Conservation (phyloP, 2,888 invertebrate genomes). For the Leptinotarsa juncta region DNA sequence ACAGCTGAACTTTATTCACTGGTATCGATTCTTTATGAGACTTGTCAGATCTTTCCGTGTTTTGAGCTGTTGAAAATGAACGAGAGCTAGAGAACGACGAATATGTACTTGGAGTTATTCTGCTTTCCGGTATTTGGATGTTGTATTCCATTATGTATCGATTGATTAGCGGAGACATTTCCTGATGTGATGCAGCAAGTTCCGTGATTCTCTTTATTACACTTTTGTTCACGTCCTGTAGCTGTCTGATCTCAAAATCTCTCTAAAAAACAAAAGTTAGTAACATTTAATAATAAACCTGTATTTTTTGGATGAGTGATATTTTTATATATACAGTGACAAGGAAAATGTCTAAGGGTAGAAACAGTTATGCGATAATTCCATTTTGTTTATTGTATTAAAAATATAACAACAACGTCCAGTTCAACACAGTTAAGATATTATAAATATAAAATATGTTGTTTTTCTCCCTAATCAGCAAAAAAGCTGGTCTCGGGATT, state of each 20-base stretch:
- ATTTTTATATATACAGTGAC: too few relatives aligned
- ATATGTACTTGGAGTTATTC: conserved; percentile 38
- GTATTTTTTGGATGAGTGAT: not conserved
- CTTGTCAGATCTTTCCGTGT: conserved; percentile 29
- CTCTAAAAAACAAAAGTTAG: conserved; percentile 61
- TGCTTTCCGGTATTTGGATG: conserved; percentile 54
- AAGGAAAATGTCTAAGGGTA: too few relatives aligned
- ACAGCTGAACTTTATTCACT: conserved; percentile 38
- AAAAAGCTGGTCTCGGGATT: too few relatives aligned
- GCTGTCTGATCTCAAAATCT: conserved; percentile 70
- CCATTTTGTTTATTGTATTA: too few relatives aligned
- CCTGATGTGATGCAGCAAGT: conserved; percentile 60
- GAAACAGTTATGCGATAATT: too few relatives aligned
- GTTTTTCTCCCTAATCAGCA: too few relatives aligned
- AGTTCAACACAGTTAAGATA: too few relatives aligned
- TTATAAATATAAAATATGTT: too few relatives aligned
- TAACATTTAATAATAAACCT: not conserved
- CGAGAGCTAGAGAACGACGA: conserved; percentile 33
- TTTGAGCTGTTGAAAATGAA: conserved; percentile 31
- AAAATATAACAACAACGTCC: too few relatives aligned
- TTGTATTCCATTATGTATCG: conserved; percentile 56
- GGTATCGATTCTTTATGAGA: conserved; percentile 16
- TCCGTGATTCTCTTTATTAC: conserved; percentile 71
- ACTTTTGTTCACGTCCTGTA: conserved; percentile 71
- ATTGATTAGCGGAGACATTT: conserved; percentile 56